phyloP scores from a whole-genome alignment of 2,888 invertebrate species.

The Hyalella azteca region DNA sequence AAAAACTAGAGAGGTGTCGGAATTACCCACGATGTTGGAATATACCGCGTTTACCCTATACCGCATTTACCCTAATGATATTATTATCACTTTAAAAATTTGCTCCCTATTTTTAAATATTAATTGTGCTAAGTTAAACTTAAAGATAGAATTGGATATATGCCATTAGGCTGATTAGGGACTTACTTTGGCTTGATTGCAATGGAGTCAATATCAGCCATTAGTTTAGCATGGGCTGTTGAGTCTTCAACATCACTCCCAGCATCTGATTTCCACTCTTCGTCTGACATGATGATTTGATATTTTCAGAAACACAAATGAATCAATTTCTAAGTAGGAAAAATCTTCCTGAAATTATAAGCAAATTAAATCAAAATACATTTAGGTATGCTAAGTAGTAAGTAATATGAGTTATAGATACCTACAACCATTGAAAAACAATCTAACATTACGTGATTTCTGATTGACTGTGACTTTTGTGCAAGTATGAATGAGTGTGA shows the following conservation, averaged over 20 bases:
- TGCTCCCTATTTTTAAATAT: background rate
- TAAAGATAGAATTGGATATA: background rate
- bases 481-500: too few relatives aligned
- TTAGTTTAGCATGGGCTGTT: slow-evolving; percentile 21
- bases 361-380: too few relatives aligned
- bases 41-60: background rate
- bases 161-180: too few relatives aligned
- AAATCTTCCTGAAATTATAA: too few relatives aligned
- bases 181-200: slow-evolving; percentile 33
- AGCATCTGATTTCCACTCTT: background rate
- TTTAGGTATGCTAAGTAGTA: too few relatives aligned
- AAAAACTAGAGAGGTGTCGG: background rate
- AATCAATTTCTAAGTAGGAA: too few relatives aligned
- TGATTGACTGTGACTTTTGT: too few relatives aligned
- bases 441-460: too few relatives aligned
- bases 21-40: background rate
- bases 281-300: background rate
- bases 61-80: background rate
- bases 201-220: slow-evolving; percentile 30
- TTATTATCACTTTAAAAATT: background rate
- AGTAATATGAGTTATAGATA: too few relatives aligned
- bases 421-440: too few relatives aligned
- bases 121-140: background rate
- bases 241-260: slow-evolving; percentile 23
- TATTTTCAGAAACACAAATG: too few relatives aligned